Evolutionary conservation across 2,113 vertebrate species (phyloP), one percentile per base, ranked within the genome.

Genomic region (Alethe castanea): DNA sequence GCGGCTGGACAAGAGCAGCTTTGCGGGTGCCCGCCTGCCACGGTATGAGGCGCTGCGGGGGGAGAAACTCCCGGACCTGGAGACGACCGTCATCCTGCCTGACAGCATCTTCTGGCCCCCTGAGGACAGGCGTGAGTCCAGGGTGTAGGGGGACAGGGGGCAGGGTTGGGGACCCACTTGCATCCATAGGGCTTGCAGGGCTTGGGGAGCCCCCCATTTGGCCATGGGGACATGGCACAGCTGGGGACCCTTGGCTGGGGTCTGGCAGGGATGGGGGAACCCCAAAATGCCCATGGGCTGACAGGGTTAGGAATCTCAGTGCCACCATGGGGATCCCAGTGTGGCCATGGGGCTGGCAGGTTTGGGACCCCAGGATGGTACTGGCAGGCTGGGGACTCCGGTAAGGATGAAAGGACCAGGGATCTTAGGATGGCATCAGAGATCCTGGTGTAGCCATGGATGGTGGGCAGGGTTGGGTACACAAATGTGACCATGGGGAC

Each of bases 1-100:
- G 87, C 98, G 98, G 44, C 95, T 99, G 95, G 98, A 99, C 94
- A 99, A 99, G 97, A 98, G 98, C 96, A 99, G 98, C 92, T 99
- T 98, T 1, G 98, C 97, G 0, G 99, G 98, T 1, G 98, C 98
- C 65, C 98, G 97, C 88, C 98, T 99, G 77, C 99, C 99, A 0
- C 98, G 97, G 7, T 99, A 99, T 11, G 98, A 99, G 96, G 98
- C 98, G 0, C 95, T 99, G 91, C 97, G 98, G 2, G 99, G 99
- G 11, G 98, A 98, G 50, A 98, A 98, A 20, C 99, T 99, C 4
- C 92, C 91, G 0, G 99, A 99, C 94, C 97, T 98, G 28, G 99
- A 99, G 96, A 99, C 99, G 0, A 98, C 98, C 0, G 98, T 99
- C 95, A 99, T 98, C 15, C 98, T 99, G 42, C 99, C 99, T 0